These are phyloP conservation scores for Petrolisthes manimaculis DNA, from an alignment of 2,888 invertebrate species.

Conservation along the genomic window DNA sequence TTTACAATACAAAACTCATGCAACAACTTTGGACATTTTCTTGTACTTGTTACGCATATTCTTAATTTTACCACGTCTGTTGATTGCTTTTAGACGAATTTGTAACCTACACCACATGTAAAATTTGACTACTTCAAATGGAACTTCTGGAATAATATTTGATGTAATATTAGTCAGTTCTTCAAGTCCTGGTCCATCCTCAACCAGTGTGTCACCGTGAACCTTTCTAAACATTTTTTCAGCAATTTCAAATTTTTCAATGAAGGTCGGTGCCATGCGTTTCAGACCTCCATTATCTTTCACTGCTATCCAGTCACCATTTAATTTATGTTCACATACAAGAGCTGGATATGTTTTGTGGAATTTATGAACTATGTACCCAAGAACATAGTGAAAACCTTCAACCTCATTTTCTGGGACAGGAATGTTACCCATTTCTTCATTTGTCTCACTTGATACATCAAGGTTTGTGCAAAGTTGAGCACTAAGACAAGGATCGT, in stretches of 20 bases:
- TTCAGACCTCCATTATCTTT: background rate
- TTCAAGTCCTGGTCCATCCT: background rate
- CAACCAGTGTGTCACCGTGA: background rate
- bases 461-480: background rate
- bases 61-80: background rate
- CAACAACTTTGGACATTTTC: background rate
- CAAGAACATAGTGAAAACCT: background rate
- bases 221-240: background rate
- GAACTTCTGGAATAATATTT: background rate
- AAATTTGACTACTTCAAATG: background rate
- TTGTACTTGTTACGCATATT: background rate
- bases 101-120: background rate
- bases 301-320: background rate
- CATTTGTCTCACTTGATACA: background rate
- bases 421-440: background rate
- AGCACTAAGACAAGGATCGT: background rate
- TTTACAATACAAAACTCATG: background rate
- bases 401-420: background rate
- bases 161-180: background rate
- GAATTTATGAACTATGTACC: background rate
- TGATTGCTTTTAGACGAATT: background rate
- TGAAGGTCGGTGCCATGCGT: background rate
- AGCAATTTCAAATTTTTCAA: background rate
- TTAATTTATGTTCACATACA: background rate
- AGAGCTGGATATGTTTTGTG: background rate